These are phyloP conservation scores for Platyscapa corneri DNA, from an alignment of 1,140 invertebrate genomes.

Conservation along the genomic window DNA sequence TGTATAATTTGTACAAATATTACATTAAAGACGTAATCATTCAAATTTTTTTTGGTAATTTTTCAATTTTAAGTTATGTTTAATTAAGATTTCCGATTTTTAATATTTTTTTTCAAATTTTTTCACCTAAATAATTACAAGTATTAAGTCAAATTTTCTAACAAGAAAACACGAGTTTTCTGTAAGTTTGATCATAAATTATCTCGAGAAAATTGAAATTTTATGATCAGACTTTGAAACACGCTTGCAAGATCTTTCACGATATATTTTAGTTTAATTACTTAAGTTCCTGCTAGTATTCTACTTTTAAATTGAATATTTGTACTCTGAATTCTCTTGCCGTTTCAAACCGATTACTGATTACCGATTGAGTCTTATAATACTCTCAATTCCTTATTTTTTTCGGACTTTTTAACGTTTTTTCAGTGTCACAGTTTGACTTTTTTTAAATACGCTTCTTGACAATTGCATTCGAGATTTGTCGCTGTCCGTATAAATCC, in stretches of 20 bases:
- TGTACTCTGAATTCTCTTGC: neutral
- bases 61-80: constrained; percentile 44
- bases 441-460: neutral
- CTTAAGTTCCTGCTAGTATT: neutral
- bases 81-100: constrained; percentile 30
- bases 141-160: constrained; percentile 18
- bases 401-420: neutral
- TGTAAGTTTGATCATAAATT: constrained; percentile 24
- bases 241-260: neutral
- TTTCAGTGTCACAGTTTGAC: constrained; percentile 9
- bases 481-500: neutral
- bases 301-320: neutral
- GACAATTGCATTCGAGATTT: constrained; percentile 18
- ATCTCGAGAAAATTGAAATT: constrained; percentile 17
- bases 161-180: constrained; percentile 7
- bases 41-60: constrained; percentile 38
- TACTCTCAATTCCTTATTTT: constrained; percentile 11
- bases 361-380: constrained; percentile 21
- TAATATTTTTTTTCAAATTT: constrained; percentile 41
- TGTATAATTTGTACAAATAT: constrained; percentile 33
- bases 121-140: constrained; percentile 32
- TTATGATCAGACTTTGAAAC: constrained; percentile 13
- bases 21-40: constrained; percentile 7
- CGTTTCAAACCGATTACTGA: neutral
- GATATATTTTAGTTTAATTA: constrained; percentile 7